Evolutionary conservation across 2,797 vertebrate genomes (phyloP).

Genomic region (Antrozous pallidus): DNA sequence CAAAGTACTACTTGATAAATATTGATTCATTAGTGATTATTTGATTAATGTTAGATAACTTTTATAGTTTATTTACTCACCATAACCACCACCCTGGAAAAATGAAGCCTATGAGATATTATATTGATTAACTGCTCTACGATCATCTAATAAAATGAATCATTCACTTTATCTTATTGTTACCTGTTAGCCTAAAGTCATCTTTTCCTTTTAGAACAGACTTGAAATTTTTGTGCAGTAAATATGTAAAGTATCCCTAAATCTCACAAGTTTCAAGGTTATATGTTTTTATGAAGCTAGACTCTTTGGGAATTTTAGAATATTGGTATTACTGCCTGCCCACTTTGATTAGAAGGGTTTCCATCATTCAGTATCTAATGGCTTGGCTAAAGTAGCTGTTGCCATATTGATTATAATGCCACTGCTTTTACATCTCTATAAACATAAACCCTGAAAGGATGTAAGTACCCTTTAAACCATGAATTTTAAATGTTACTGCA

Average conservation of each 20-base stretch:
- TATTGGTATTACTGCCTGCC: not conserved
- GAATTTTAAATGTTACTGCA: conserved; percentile 32
- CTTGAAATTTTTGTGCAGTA: not conserved
- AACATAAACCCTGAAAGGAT: not conserved
- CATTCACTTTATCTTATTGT: not conserved
- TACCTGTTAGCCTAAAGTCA: not conserved
- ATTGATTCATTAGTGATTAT: not conserved
- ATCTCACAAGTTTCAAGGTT: not conserved
- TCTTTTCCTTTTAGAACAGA: not conserved
- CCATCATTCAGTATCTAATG: not conserved
- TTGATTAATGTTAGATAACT: not conserved
- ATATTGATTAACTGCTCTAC: conserved; percentile 8
- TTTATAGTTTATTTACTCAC: conserved; percentile 32
- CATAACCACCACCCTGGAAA: conserved; percentile 2
- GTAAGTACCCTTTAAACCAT: conserved; percentile 14
- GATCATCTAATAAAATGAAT: conserved; percentile 15
- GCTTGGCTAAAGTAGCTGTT: not conserved
- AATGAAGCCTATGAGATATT: conserved; percentile 9
- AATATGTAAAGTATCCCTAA: not conserved
- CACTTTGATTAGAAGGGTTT: not conserved
- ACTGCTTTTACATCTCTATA: not conserved
- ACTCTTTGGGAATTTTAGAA: not conserved
- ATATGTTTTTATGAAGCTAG: not conserved
- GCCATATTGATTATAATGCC: not conserved
- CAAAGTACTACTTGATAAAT: not conserved